Percentiles rank a stretch among this genome's conserved stretches.
phyloP scores from a whole-genome alignment of 2,797 vertebrate species.

The Sebastes cheni region DNA sequence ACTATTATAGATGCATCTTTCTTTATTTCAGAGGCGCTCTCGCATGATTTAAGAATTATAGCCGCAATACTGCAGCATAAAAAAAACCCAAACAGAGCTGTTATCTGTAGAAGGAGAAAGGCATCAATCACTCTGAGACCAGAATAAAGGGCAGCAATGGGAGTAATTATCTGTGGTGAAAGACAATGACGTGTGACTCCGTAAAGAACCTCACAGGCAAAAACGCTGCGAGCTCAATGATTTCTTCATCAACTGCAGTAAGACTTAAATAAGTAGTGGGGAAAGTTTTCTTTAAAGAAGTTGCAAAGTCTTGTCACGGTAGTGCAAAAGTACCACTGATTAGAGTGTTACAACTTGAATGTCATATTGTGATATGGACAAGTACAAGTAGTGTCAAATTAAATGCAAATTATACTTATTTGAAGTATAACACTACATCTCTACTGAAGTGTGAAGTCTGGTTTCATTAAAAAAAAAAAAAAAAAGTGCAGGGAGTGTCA shows the following conservation, averaged over 20 bases:
- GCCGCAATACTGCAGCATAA: conserved; percentile 27
- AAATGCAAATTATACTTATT: background rate
- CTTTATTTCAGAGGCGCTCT: conserved; percentile 26
- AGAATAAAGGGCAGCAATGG: conserved; percentile 54
- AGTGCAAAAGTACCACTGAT: background rate
- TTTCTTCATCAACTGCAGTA: conserved; percentile 9
- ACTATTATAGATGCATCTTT: conserved; percentile 36
- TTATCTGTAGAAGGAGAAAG: conserved; percentile 36
- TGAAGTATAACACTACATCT: background rate
- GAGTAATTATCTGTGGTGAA: conserved; percentile 65
- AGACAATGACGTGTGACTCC: conserved; percentile 52
- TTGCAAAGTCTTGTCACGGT: background rate
- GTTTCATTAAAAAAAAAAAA: background rate
- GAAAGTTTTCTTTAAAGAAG: background rate
- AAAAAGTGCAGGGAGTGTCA: background rate
- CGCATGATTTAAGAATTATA: conserved; percentile 49
- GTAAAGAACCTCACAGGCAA: conserved; percentile 13
- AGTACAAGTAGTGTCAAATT: background rate
- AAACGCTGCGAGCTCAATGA: conserved; percentile 16
- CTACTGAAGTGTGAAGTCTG: background rate
- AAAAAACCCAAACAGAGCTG: conserved; percentile 2
- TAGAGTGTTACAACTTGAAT: background rate
- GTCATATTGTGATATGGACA: background rate
- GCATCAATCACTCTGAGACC: conserved; percentile 59
- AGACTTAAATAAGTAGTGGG: background rate